Conservation (phyloP, 2,113 vertebrate genomes). For the Clarias macrocephalus region DNA sequence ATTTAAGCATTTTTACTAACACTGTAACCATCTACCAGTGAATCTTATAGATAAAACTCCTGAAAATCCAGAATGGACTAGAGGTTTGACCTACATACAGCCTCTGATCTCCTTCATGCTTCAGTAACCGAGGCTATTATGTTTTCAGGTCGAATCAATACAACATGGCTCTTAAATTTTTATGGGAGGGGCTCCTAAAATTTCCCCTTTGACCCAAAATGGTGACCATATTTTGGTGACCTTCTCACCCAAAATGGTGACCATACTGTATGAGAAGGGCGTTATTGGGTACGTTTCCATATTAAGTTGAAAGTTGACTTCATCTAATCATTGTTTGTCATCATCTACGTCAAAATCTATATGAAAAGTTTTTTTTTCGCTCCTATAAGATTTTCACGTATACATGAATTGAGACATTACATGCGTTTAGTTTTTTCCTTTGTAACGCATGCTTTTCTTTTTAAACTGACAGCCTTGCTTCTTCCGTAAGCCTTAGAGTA, state of each 20-base stretch:
- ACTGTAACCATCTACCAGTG: too few relatives aligned
- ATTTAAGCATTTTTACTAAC: too few relatives aligned
- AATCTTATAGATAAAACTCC: too few relatives aligned
- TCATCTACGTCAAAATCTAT: not conserved
- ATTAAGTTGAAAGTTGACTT: not conserved
- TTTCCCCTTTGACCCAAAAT: not conserved
- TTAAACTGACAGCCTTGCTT: too few relatives aligned
- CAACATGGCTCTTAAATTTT: not conserved
- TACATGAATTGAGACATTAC: too few relatives aligned
- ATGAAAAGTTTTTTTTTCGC: too few relatives aligned
- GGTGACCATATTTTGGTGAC: not conserved
- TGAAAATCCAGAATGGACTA: not conserved
- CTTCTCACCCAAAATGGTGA: not conserved
- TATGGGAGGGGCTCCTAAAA: not conserved
- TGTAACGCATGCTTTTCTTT: too few relatives aligned
- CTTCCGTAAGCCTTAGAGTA: too few relatives aligned
- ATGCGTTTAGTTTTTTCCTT: too few relatives aligned
- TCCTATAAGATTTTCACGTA: too few relatives aligned
- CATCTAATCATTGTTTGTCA: not conserved
- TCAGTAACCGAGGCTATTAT: not conserved
- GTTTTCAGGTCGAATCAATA: not conserved
- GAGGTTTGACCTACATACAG: not conserved
- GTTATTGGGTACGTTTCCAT: not conserved
- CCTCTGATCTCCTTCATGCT: not conserved
- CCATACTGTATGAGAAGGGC: not conserved